Conservation (phyloP, 2,113 vertebrate genomes). For the Hucho hucho region DNA sequence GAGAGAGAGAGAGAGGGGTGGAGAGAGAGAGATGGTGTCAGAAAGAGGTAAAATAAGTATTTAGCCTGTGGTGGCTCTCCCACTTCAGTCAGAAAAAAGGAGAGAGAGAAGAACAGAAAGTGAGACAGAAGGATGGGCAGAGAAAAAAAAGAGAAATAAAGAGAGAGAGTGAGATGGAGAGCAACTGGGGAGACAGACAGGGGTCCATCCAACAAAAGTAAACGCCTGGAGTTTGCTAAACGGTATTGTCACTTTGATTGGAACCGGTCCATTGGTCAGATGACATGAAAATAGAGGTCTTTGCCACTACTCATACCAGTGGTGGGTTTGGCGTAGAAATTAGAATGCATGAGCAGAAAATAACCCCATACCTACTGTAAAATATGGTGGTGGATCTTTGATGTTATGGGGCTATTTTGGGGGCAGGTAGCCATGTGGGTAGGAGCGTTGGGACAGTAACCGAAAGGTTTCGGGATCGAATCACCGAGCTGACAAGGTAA, state of each 20-base stretch:
- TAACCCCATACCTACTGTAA: no score
- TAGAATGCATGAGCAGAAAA: no score
- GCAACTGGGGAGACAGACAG: constrained; percentile 27
- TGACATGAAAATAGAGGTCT: no score
- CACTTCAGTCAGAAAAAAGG: neutral
- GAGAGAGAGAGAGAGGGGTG: neutral
- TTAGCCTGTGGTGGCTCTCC: constrained; percentile 3
- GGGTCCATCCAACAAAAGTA: constrained; percentile 56
- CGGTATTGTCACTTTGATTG: constrained; percentile 47
- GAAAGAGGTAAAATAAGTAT: constrained; percentile 1
- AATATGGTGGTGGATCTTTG: no score
- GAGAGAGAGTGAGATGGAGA: constrained; percentile 28
- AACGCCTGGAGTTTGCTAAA: constrained; percentile 74
- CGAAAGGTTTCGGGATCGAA: no score
- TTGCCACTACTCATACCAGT: no score
- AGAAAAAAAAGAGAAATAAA: neutral
- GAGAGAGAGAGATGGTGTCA: constrained; percentile 15
- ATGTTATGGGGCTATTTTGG: no score
- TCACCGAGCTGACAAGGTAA: no score
- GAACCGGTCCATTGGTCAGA: neutral
- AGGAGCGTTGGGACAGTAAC: no score
- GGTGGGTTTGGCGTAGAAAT: no score
- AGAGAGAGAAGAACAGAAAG: neutral
- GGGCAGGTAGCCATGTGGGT: no score
- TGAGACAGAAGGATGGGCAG: neutral